A percentile compares a stretch with the other conserved stretches of the same genome.
Conservation (phyloP, 2,797 vertebrate species). For the Taeniopygia guttata region DNA sequence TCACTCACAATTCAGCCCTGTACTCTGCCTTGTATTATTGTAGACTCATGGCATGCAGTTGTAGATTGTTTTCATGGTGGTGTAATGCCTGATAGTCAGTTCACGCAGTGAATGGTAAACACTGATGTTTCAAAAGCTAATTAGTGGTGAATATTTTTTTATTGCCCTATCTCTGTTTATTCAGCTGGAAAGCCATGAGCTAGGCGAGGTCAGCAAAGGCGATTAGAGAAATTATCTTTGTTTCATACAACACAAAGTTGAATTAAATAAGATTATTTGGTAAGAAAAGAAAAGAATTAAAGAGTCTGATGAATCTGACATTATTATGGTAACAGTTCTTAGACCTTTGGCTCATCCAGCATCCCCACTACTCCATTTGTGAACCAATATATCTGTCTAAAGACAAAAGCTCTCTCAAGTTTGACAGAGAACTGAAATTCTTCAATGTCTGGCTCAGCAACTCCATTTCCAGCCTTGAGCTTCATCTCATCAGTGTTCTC, state of each 20-base stretch:
- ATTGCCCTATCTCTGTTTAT: constrained; percentile 14
- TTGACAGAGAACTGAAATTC: background rate
- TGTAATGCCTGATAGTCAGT: background rate
- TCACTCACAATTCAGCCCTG: background rate
- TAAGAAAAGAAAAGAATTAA: background rate
- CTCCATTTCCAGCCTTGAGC: background rate
- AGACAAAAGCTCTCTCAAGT: background rate
- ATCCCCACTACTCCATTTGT: background rate
- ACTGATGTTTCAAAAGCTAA: constrained; percentile 8
- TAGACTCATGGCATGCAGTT: background rate
- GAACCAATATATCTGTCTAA: background rate
- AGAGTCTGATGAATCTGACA: background rate
- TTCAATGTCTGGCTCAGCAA: background rate
- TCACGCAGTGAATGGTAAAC: background rate
- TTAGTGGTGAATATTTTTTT: constrained; percentile 10
- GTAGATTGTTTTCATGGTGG: background rate
- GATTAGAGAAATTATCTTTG: background rate
- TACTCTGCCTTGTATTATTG: background rate
- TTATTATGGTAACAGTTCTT: background rate
- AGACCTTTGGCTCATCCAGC: background rate
- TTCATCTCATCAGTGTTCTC: background rate
- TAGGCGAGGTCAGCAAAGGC: background rate
- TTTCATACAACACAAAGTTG: background rate
- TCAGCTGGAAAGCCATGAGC: background rate
- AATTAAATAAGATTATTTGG: constrained; percentile 8